Evolutionary conservation across 2,113 vertebrate genomes (phyloP), one percentile per base, ranked within the genome.

Genomic region (Galbula dea): DNA sequence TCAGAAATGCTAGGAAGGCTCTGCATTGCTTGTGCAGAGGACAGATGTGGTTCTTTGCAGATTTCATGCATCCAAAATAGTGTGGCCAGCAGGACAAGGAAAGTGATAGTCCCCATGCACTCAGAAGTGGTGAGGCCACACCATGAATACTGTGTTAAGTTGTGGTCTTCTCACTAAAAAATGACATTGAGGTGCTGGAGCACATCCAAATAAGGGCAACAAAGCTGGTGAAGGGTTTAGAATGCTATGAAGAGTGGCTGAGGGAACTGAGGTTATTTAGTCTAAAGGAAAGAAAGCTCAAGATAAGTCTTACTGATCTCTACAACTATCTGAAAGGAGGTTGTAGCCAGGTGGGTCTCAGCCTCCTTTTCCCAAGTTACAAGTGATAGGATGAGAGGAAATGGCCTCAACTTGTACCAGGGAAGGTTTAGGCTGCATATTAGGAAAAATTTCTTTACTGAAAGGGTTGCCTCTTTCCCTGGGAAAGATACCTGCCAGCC

Each of bases 291-390:
- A n/a, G n/a, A n/a, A n/a, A n/a, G 17, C 41, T 43, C 41, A 43
- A 15, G 41, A 15, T 12, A 55, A 29, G 32, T 29, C 52, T 55
- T 32, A 55, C 30, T 17, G 18, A 29, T 30, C 29, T 55, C 52
- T 19, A 55, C 52, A 18, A 37, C 20, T 34, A 5, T 12, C 4
- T 63, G 19, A 41, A 46, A 59, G 26, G 8, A 68, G 20, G 4
- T 0, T 41, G n/a, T 41, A 84, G 21, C 4, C 4, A 48, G 30
- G 6, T 15, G 37, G 2, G 13, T 21, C 16, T 17, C 3, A 2
- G 23, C 39, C 16, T 68, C 20, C 23, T 61, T 83, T 12, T 68
- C 39, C 6, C 36, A 24, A 10, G 20, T n/a, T n/a, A 30, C 12
- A 67, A 77, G 29, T 11, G 21, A 55, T 4, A 81, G 52, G 21